These are phyloP conservation scores for Scarus forsteni DNA, from an alignment of 2,797 vertebrate species.

Conservation along the genomic window DNA sequence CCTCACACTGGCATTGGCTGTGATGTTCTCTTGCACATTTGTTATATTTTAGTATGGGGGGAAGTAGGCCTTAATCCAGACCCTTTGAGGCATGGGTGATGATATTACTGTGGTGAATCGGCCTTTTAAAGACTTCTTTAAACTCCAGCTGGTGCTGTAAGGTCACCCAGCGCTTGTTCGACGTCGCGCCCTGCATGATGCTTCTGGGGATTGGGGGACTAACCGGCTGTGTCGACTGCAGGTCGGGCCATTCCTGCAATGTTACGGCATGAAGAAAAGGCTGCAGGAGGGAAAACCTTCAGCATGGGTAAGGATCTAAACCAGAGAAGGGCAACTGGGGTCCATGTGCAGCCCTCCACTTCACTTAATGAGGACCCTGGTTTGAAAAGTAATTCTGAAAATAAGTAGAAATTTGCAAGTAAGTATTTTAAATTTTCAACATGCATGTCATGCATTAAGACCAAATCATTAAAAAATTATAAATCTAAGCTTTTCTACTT, in stretches of 20 bases:
- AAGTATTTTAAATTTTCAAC: too few species aligned
- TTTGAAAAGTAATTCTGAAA: too few species aligned
- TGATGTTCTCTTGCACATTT: conserved; percentile 71
- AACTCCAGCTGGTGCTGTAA: conserved; percentile 66
- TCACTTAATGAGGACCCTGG: too few species aligned
- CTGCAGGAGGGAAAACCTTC: conserved; percentile 15
- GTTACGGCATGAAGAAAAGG: conserved; percentile 20
- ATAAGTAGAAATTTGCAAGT: too few species aligned
- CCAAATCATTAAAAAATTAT: too few species aligned
- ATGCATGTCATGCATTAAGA: too few species aligned
- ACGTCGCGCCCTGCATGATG: conserved; percentile 47
- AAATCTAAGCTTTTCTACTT: too few species aligned
- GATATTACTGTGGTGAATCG: conserved; percentile 71
- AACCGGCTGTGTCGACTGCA: conserved; percentile 56
- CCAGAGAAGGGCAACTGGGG: too few species aligned
- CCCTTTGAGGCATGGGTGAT: conserved; percentile 66
- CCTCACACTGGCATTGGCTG: conserved; percentile 45
- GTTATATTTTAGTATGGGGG: conserved; percentile 57
- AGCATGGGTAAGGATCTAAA: conserved; percentile 16
- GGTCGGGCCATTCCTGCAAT: conserved; percentile 26
- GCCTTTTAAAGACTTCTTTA: conserved; percentile 70
- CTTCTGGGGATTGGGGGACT: conserved; percentile 45
- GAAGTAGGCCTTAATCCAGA: conserved; percentile 70
- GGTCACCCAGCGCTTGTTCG: conserved; percentile 69
- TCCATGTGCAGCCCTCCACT: too few species aligned